Evolutionary conservation across 2,113 vertebrate genomes (phyloP), one percentile per base, ranked within the genome.

Genomic region (Otus sunia): DNA sequence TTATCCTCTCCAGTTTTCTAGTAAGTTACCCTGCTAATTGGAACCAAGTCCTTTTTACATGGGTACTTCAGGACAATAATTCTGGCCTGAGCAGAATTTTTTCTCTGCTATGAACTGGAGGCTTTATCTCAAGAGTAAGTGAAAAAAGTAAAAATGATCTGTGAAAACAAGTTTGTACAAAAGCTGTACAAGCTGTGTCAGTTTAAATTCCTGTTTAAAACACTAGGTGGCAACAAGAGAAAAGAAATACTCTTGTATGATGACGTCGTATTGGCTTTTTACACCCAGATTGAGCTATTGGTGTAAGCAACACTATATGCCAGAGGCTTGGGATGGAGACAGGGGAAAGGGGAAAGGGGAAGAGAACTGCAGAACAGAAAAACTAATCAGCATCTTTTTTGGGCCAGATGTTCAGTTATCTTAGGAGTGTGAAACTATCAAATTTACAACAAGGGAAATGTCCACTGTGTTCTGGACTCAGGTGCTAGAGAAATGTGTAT

Each of bases 171-270:
- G 15, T 52, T 64, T 9, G 21, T 39, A 27, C 36, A 47, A 26
- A 50, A 76, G 53, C 62, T 32, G 58, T 5, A 6, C 32, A 30
- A 88, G n/a, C 30, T 58, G n/a, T 12, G n/a, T 36, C 77, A 19
- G 58, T 82, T 92, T 69, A 86, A 95, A 92, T 95, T 72, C 90
- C 78, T 36, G 11, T 18, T 62, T 67, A 62, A 30, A 93, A 94
- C 96, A 82, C 96, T 96, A 96, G 96, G 79, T 93, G 97, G 97
- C 94, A 95, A 84, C 62, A 91, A 52, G 55, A 79, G 75, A 80
- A 90, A 95, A 89, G 66, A 71, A 95, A 94, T 69, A 14, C 30
- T 66, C 34, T 11, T 15, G 23, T 4, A 32, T 6, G 52, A 76
- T 3, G 39, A 0, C 3, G 29, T 55, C 0, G 1, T 13, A 2